Evolutionary conservation across 2,888 invertebrate species (phyloP).

Genomic region (Tiliacea aurago): DNA sequence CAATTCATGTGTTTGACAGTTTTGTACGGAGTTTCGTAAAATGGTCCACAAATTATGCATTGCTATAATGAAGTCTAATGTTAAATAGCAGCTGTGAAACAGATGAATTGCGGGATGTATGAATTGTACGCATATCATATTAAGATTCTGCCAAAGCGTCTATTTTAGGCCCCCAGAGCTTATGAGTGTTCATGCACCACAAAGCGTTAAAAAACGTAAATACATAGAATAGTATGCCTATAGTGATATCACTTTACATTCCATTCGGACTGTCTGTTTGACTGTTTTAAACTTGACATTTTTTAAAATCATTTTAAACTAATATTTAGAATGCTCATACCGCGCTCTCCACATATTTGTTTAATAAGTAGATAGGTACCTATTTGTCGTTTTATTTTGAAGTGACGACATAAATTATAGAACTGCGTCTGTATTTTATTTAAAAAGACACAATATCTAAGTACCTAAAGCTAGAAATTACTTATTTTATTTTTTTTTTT

Average conservation of each 20-base stretch:
- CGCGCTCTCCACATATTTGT: neutral
- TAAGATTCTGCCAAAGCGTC: too few species aligned
- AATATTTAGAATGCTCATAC: constrained; percentile 13
- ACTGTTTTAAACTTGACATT: constrained; percentile 33
- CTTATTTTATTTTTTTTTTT: too few species aligned
- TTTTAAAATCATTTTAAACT: constrained; percentile 1
- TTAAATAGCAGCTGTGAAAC: too few species aligned
- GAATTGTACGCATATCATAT: too few species aligned
- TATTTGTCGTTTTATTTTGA: neutral
- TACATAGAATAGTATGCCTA: neutral
- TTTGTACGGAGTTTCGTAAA: too few species aligned
- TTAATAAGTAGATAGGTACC: neutral
- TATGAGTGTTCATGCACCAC: neutral
- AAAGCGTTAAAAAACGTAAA: neutral
- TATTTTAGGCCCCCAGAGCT: too few species aligned
- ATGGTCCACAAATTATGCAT: too few species aligned
- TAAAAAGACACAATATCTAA: neutral
- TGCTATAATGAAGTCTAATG: too few species aligned
- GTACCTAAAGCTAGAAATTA: neutral
- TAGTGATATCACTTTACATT: constrained; percentile 27
- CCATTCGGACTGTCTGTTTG: neutral
- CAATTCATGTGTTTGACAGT: too few species aligned
- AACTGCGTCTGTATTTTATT: neutral
- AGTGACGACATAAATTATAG: neutral
- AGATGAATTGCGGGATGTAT: too few species aligned